Base-by-base conservation (phyloP, 2,113 vertebrate species). In the Atherinomorus stipes region DNA sequence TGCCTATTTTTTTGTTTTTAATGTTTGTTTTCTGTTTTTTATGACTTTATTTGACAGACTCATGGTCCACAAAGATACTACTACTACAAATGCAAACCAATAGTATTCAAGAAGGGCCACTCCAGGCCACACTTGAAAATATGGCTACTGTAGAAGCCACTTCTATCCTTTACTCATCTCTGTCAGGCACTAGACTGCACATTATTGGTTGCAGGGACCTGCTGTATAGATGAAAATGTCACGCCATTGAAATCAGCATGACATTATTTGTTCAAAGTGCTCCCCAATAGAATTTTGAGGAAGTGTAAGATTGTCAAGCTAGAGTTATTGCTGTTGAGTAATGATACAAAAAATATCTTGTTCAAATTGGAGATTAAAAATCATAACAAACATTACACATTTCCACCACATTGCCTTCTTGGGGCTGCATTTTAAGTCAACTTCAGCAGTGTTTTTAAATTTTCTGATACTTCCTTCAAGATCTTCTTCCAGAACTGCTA, bases 161-260 rank as follows among this genome's bases (percentile, higher is more conserved):
- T 25, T 61, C 53, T 63, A 62, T 22, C 73, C 18, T 57, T 26
- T 62, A 58, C 19, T 44, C n/a, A 26, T 18, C 11, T 2, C 23
- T 45, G 11, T 38, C 53, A 67, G 60, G 54, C 54, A 54, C 38
- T 44, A 23, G 71, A 37, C 74, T 19, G 28, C 67, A 69, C 26
- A 45, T 45, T 37, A 60, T 19, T 26, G 49, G 25, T 66, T 73
- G 38, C 75, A 58, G 49, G 71, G 60, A 83, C 63, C 63, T 22
- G 57, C 73, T 71, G 19, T 7, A 9, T 54, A 26, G 47, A 80
- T 60, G 25, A 18, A 86, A 88, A 88, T 85, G 85, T 85, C 81
- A 86, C 58, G 34, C 40, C 60, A 57, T 70, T 86, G 74, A 85
- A 83, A 66, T 76, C 83, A 78, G 63, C 73, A 54, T 28, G 58